Base-by-base conservation (phyloP, 2,797 vertebrate genomes). In the Sebastes itinus region DNA sequence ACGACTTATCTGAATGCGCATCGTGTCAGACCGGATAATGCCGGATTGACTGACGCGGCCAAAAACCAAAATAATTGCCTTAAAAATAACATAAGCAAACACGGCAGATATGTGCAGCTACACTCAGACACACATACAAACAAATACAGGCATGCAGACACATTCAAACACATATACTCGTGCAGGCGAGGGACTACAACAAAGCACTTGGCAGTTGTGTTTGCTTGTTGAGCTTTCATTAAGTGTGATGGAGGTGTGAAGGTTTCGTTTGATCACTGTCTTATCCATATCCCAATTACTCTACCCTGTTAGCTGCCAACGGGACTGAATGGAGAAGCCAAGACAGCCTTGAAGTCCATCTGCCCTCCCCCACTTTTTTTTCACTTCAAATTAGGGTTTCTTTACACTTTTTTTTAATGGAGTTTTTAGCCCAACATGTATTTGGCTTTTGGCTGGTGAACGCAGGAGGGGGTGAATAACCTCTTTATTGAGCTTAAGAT, bases 41-140 rank as follows among this genome's bases (percentile, higher is more conserved):
- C 23, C 6, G 6, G 81, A 87, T 85, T 91, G 92, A 93, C 80
- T 88, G 91, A 90, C 52, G 42, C 62, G 32, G 73, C 78, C 81
- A 76, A 85, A 87, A 90, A 86, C 4, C 79, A 76, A 88, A 88
- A 89, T 92, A 92, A 92, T 92, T 93, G 92, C 86, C 88, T 88
- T 82, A 88, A 88, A 92, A 93, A 90, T 89, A 90, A 92, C 85
- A 84, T 42, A 60, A 78, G 78, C 79, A 82, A 88, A 77, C 71
- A 65, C 32, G 14, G 81, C 49, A 12, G 70, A 77, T 72, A 18
- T 30, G 65, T 11, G 35, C 63, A 84, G 5, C 16, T 27, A 68
- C 77, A 76, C 70, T 8, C 6, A 33, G 2, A 65, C 20, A 71
- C n/a, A 52, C 20, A 52, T 9, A 30, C 25, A 9, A 2, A 52